Percentiles rank a stretch among this genome's conserved stretches.
These are phyloP conservation scores for Pammene fasciana DNA, from an alignment of 2,888 invertebrate genomes.

Conservation along the genomic window DNA sequence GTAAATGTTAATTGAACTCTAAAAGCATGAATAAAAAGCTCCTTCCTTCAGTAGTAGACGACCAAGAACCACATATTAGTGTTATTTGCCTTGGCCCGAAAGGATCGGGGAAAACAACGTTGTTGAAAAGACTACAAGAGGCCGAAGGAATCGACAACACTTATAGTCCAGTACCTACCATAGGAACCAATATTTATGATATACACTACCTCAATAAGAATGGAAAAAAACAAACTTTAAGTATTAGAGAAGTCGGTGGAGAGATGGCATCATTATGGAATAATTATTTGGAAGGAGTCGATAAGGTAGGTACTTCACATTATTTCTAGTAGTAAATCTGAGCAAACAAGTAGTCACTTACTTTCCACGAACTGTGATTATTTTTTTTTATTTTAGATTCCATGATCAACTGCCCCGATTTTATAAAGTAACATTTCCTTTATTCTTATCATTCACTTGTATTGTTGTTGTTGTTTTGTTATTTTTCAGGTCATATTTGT, in stretches of 20 bases:
- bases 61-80: slow-evolving; percentile 70
- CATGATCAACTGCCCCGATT: too few species aligned
- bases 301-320: slow-evolving; percentile 71
- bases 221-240: slow-evolving; percentile 80
- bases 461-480: too few species aligned
- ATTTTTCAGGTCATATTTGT: slow-evolving; percentile 87
- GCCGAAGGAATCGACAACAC: slow-evolving; percentile 88
- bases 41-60: slow-evolving; percentile 61
- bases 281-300: slow-evolving; percentile 87
- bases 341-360: too few species aligned
- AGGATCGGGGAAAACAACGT: slow-evolving; percentile 91
- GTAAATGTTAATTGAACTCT: neutral
- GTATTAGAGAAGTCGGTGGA: slow-evolving; percentile 90
- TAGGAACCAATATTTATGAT: slow-evolving; percentile 90
- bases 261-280: slow-evolving; percentile 92
- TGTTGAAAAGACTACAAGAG: slow-evolving; percentile 89
- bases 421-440: too few species aligned
- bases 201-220: slow-evolving; percentile 79
- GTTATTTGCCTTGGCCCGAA: slow-evolving; percentile 90
- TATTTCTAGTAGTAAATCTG: too few species aligned
- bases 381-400: too few species aligned
- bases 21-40: slow-evolving; percentile 37
- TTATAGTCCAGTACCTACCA: slow-evolving; percentile 90
- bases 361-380: too few species aligned
- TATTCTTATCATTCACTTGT: neutral